phyloP scores from a whole-genome alignment of 1,140 invertebrate species.

The Coptotermes formosanus region DNA sequence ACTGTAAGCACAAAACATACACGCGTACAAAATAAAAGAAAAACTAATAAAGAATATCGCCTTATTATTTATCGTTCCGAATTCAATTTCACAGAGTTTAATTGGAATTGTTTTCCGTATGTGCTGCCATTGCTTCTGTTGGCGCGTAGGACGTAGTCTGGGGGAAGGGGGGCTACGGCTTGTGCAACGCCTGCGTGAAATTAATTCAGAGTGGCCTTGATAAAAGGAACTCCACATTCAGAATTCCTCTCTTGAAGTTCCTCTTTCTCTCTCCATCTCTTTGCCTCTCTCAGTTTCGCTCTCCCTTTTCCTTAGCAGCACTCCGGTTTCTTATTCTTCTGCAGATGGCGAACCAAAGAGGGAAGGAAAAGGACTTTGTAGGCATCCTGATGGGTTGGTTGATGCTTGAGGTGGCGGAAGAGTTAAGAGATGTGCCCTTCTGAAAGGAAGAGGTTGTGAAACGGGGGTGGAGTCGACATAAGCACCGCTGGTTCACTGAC shows the following conservation, averaged over 20 bases:
- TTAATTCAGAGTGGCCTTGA: conserved; percentile 1
- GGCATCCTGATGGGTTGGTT: background rate
- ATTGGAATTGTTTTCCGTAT: conserved; percentile 6
- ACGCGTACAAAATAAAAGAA: background rate
- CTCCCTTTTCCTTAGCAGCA: background rate
- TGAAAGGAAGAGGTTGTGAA: background rate
- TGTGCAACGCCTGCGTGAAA: background rate
- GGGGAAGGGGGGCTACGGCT: too few relatives aligned
- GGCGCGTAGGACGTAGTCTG: too few relatives aligned
- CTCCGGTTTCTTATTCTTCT: conserved; percentile 4
- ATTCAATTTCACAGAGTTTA: background rate
- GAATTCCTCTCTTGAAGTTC: background rate
- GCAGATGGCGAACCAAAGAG: conserved; percentile 8
- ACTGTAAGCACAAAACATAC: background rate
- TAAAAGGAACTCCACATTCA: background rate
- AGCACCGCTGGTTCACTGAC: background rate
- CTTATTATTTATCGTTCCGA: background rate
- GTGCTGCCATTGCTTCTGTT: background rate
- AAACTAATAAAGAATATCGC: conserved; percentile 14
- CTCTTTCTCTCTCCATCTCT: background rate
- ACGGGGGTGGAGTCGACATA: background rate
- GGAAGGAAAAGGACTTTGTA: conserved; percentile 1
- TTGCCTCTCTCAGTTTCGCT: too few relatives aligned
- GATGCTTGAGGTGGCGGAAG: background rate
- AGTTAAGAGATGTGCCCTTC: background rate